Conservation (phyloP, 2,888 invertebrate species). For the Mythimna albipuncta region DNA sequence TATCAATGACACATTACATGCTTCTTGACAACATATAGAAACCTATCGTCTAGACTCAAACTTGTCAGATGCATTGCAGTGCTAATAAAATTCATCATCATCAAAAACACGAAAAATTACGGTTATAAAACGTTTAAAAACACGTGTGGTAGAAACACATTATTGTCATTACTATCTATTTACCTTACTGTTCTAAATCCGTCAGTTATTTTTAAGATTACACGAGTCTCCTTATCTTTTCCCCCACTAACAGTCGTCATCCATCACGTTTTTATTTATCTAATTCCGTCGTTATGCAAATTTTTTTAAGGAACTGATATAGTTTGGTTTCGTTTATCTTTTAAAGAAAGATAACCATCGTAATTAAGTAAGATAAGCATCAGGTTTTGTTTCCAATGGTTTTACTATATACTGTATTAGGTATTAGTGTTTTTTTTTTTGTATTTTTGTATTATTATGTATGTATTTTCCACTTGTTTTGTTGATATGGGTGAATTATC, state of each 20-base stretch:
- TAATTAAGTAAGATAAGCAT: conserved; percentile 27
- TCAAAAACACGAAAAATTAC: not conserved
- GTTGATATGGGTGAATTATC: not conserved
- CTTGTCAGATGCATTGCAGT: conserved; percentile 5
- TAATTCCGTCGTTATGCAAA: conserved; percentile 4
- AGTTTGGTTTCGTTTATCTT: conserved; percentile 7
- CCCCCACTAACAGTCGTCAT: not conserved
- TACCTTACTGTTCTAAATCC: not conserved
- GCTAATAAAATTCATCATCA: not conserved
- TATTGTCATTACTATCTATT: conserved; percentile 8
- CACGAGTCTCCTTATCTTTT: conserved; percentile 11
- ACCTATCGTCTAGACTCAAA: not conserved
- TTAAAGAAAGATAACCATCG: conserved; percentile 25
- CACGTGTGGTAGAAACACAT: not conserved
- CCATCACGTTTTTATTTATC: not conserved
- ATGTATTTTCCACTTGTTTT: not conserved
- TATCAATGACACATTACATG: no score
- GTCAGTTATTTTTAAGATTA: conserved; percentile 28
- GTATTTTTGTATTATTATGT: not conserved
- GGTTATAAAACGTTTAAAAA: not conserved
- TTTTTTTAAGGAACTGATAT: conserved; percentile 15
- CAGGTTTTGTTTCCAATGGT: not conserved
- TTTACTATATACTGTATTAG: not conserved
- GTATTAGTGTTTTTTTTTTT: not conserved
- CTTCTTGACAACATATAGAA: not conserved